A percentile compares a stretch with the other conserved stretches of the same genome.
phyloP scores from a whole-genome alignment of 2,113 vertebrate genomes.

The Monarcha castaneiventris region DNA sequence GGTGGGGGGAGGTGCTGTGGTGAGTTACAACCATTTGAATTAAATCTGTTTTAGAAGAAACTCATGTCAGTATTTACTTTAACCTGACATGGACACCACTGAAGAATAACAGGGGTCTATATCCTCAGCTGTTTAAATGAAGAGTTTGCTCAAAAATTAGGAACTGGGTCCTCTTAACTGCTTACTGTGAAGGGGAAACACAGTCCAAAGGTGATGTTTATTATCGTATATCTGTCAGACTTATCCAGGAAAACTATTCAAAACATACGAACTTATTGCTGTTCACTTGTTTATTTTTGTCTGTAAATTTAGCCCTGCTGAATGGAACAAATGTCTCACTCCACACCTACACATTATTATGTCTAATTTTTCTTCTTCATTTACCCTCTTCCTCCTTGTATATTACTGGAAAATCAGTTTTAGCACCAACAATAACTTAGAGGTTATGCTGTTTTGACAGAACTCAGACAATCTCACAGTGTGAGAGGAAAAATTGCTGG shows the following conservation, averaged over 20 bases:
- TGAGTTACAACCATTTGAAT: background rate
- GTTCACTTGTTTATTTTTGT: background rate
- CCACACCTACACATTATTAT: background rate
- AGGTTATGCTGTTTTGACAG: background rate
- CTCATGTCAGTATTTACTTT: background rate
- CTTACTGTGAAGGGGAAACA: background rate
- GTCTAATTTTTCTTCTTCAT: background rate
- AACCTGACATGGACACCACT: background rate
- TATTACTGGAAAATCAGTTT: background rate
- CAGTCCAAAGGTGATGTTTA: background rate
- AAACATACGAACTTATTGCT: background rate
- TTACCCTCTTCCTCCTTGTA: background rate
- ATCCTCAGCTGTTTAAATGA: background rate
- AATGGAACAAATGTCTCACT: background rate
- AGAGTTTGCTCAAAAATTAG: background rate
- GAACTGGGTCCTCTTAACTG: background rate
- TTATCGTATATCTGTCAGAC: background rate
- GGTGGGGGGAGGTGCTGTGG: accelerated
- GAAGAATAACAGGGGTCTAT: background rate
- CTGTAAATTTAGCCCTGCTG: background rate
- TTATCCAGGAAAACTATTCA: background rate
- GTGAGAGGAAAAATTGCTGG: background rate
- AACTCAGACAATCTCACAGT: background rate
- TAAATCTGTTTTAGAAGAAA: background rate
- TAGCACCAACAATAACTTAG: background rate